Conservation (phyloP, 2,113 vertebrate genomes). For the Thymallus thymallus region DNA sequence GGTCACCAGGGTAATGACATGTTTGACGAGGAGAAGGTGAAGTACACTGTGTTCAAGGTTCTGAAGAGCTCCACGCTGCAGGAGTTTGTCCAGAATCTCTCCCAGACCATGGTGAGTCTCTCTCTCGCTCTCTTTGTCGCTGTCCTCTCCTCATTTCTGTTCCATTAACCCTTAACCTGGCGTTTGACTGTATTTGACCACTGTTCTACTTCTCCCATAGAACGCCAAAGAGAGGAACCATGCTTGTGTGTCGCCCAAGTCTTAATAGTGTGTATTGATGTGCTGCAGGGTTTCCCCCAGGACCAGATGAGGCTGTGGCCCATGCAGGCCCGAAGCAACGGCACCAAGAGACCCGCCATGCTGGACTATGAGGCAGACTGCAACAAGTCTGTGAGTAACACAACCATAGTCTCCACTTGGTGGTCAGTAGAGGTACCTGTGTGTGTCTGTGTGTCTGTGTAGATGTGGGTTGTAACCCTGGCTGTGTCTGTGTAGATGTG, state of each 20-base stretch:
- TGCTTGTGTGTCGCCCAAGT: neutral
- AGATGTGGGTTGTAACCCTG: neutral
- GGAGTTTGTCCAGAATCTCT: conserved; percentile 97
- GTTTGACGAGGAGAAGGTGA: conserved; percentile 99
- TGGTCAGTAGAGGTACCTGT: no score
- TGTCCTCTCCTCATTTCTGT: neutral
- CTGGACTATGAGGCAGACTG: conserved; percentile 96
- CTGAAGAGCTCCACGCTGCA: conserved; percentile 95
- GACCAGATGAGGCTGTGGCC: conserved; percentile 99
- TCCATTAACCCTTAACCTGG: neutral
- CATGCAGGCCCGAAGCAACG: conserved; percentile 98
- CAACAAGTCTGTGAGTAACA: conserved; percentile 89
- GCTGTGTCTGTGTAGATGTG: no score
- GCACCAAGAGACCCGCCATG: conserved; percentile 97
- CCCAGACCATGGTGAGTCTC: conserved; percentile 94
- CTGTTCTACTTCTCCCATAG: neutral
- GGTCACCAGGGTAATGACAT: conserved; percentile 99
- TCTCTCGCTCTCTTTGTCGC: neutral
- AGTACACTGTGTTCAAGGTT: conserved; percentile 98
- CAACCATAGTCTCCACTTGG: no score
- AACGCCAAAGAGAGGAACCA: neutral
- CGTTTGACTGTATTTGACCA: neutral
- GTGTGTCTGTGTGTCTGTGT: neutral
- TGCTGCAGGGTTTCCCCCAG: conserved; percentile 91
- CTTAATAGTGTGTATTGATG: neutral